Percentiles rank a stretch among this genome's conserved stretches.
Evolutionary conservation across 2,888 invertebrate species (phyloP).

Genomic region (Drosophila kambysellisi): DNA sequence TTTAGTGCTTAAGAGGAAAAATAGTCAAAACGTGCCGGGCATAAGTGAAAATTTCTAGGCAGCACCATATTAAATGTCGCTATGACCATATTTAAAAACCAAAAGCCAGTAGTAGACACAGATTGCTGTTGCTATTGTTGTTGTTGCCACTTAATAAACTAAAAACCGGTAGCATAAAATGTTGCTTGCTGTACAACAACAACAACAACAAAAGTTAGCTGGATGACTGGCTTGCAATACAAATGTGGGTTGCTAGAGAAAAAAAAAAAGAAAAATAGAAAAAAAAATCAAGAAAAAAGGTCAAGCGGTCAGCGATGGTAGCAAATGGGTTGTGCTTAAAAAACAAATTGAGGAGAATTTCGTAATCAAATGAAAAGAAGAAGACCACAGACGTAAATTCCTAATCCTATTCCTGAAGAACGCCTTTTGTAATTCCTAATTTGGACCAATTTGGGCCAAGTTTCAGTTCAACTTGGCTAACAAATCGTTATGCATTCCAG

Average conservation of each 20-base stretch:
- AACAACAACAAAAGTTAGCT: slow-evolving; percentile 29
- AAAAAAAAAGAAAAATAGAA: slow-evolving; percentile 13
- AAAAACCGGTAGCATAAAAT: slow-evolving; percentile 76
- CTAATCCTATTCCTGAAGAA: not conserved
- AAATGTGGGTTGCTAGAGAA: slow-evolving; percentile 17
- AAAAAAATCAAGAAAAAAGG: slow-evolving; percentile 23
- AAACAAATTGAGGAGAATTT: not conserved
- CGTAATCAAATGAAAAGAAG: not conserved
- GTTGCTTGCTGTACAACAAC: slow-evolving; percentile 50
- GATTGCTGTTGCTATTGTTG: slow-evolving; percentile 39
- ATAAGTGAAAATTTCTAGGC: slow-evolving; percentile 75
- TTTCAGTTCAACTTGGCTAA: not conserved
- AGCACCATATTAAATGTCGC: slow-evolving; percentile 65
- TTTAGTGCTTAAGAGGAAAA: slow-evolving; percentile 69
- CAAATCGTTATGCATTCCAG: not conserved
- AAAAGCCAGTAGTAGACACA: slow-evolving; percentile 62
- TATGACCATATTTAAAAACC: slow-evolving; percentile 64
- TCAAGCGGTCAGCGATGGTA: slow-evolving; percentile 21
- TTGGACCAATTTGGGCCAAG: not conserved
- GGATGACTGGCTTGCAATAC: slow-evolving; percentile 41
- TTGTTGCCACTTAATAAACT: slow-evolving; percentile 67
- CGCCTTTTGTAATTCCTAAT: not conserved
- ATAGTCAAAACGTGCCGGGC: slow-evolving; percentile 74
- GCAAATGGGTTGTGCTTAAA: not conserved
- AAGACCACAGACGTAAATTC: not conserved